Base-by-base conservation (phyloP, 1,140 invertebrate genomes). In the Andrena cerasifolii region DNA sequence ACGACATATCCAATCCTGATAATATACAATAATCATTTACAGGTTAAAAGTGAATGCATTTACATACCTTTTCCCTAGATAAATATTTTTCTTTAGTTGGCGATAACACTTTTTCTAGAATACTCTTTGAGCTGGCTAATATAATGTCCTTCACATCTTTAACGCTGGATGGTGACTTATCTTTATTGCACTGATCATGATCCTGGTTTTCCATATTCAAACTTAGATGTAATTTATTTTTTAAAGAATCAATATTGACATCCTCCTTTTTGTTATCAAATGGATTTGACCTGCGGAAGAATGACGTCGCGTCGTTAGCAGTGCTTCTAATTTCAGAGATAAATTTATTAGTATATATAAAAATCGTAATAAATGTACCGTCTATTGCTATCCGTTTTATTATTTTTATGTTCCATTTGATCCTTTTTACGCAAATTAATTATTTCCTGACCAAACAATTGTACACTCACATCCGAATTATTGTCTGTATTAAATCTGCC, bases 401-500 rank as follows among this genome's bases (percentile, higher is more conserved):
- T 91, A 79, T 90, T 91, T 66, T 85, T 88, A 76, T 90, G 88
- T 14, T 93, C 91, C 33, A 88, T 74, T 40, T 89, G 88, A 63
- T 93, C 92, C 80, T 92, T 93, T 85, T 95, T 94, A 45, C 93
- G 90, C 54, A 95, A 90, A 89, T 95, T 95, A 80, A 95, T 94
- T 58, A 95, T 95, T 90, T 95, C 94, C 81, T 95, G 94, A 21
- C 95, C 94, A 88, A 96, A 96, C 74, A 96, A 93, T 88, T 96
- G 95, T 49, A 95, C 94, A 40, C 95, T 95, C 58, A 96, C 94
- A 84, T 95, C 94, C n/a, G 95, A 95, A 78, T 96, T 94, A 84
- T 95, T 96, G 86, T 96, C 95, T 0, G 96, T 96, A 83, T 96
- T 96, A 86, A 96, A 96, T 87, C 96, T 94, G 3, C 97, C 96